These are phyloP conservation scores for Pipistrellus pipistrellus DNA, from an alignment of 2,797 vertebrate species.

Conservation along the genomic window DNA sequence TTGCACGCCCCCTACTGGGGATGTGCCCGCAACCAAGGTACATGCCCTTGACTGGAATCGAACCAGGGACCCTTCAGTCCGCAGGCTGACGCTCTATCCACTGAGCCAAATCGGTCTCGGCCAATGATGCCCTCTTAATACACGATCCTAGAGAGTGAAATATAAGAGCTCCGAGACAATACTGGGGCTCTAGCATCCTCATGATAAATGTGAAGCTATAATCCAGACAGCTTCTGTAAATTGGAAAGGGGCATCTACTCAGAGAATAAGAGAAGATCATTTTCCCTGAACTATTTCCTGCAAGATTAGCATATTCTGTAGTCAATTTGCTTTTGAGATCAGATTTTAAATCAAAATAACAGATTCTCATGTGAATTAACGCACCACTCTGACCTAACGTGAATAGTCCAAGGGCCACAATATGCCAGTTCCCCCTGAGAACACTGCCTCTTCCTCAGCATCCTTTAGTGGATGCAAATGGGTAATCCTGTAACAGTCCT, in stretches of 20 bases:
- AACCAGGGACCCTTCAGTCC: too few species aligned
- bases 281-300: constrained; percentile 54
- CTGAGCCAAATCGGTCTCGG: too few species aligned
- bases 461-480: constrained; percentile 2
- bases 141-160: background rate
- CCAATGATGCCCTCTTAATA: background rate
- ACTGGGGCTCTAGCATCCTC: background rate
- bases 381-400: background rate
- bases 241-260: background rate
- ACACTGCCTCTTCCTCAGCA: background rate
- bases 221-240: constrained; percentile 18
- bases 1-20: too few species aligned
- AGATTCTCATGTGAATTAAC: background rate
- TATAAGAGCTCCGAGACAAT: background rate
- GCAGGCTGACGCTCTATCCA: too few species aligned
- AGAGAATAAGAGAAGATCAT: constrained; percentile 41
- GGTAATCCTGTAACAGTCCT: background rate
- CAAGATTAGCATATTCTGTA: constrained; percentile 44
- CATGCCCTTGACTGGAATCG: too few species aligned
- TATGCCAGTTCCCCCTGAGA: background rate
- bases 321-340: constrained; percentile 62
- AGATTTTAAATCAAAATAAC: constrained; percentile 41
- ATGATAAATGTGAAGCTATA: background rate
- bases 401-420: background rate
- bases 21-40: too few species aligned